Evolutionary conservation across 1,140 invertebrate genomes (phyloP).

Genomic region (Aphidius ervi): DNA sequence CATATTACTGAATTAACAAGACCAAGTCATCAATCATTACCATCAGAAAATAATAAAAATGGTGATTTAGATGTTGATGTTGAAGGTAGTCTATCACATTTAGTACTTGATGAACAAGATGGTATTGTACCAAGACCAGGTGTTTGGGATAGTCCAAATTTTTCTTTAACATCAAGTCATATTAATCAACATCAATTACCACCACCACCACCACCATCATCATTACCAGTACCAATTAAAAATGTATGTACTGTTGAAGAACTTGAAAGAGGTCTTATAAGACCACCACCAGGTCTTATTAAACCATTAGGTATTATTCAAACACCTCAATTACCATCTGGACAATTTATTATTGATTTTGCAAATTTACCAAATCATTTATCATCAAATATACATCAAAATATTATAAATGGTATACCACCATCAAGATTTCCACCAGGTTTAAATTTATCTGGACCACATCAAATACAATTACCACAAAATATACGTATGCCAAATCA

Average conservation of each 20-base stretch:
- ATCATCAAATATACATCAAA: constrained; percentile 23
- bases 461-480: constrained; percentile 37
- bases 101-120: constrained; percentile 58
- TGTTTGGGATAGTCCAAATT: constrained; percentile 52
- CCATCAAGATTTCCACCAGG: constrained; percentile 47
- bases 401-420: constrained; percentile 38
- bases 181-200: constrained; percentile 29
- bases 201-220: constrained; percentile 29
- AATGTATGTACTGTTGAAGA: constrained; percentile 59
- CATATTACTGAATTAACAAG: constrained; percentile 57
- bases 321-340: constrained; percentile 40
- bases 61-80: constrained; percentile 29
- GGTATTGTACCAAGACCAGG: constrained; percentile 51
- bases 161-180: constrained; percentile 33
- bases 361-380: constrained; percentile 33
- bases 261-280: constrained; percentile 53
- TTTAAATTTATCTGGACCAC: constrained; percentile 32
- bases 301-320: constrained; percentile 41
- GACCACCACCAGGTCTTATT: constrained; percentile 40
- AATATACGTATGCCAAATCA: constrained; percentile 43
- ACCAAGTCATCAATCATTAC: constrained; percentile 37
- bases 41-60: constrained; percentile 37
- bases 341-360: constrained; percentile 37
- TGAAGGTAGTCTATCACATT: constrained; percentile 54
- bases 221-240: constrained; percentile 35